These are phyloP conservation scores for Siderastrea radians DNA, from an alignment of 92 coral and sea anemone species.

Conservation along the genomic window DNA sequence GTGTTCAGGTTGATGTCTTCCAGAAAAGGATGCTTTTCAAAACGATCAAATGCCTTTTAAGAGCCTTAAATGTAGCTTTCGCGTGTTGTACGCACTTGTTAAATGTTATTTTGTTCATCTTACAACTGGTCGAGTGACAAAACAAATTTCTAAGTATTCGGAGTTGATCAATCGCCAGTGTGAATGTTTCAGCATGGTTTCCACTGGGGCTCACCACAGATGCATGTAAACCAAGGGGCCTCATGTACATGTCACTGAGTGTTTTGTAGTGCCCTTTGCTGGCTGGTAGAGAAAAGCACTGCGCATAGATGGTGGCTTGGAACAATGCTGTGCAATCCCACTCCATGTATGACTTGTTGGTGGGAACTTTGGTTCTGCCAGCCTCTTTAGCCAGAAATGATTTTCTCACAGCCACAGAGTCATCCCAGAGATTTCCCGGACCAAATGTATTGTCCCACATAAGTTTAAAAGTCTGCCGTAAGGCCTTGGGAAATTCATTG, in stretches of 20 bases:
- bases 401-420: background rate
- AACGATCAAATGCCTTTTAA: too few species aligned
- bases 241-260: background rate
- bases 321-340: background rate
- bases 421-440: background rate
- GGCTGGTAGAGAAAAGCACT: background rate
- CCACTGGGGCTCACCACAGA: background rate
- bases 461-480: background rate
- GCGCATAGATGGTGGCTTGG: background rate
- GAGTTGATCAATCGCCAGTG: background rate
- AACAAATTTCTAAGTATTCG: background rate
- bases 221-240: background rate
- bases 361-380: too few species aligned
- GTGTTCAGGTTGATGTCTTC: too few species aligned
- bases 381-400: conserved; percentile 5
- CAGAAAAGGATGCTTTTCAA: too few species aligned
- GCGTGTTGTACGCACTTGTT: background rate
- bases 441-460: background rate
- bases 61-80: too few species aligned
- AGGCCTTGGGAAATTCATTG: background rate
- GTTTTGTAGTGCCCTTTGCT: background rate
- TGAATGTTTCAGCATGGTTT: background rate
- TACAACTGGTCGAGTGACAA: background rate
- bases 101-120: background rate
- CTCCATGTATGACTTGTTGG: too few species aligned